phyloP scores from a whole-genome alignment of 2,888 invertebrate genomes.

The Andricus quercusramuli region DNA sequence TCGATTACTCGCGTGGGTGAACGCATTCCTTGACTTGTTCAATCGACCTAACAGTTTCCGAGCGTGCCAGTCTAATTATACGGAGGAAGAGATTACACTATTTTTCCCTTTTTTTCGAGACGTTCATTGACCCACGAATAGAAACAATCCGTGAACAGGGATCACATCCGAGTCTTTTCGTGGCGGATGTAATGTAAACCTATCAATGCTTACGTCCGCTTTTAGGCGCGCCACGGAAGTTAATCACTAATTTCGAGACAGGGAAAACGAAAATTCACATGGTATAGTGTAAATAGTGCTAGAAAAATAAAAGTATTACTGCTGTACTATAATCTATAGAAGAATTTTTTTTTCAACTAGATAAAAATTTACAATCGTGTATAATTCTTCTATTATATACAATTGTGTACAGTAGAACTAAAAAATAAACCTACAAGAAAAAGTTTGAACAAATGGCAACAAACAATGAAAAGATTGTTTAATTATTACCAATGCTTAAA shows the following conservation, averaged over 20 bases:
- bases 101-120: slow-evolving; percentile 9
- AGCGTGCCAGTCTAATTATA: slow-evolving; percentile 37
- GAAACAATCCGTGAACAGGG: slow-evolving; percentile 37
- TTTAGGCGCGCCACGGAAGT: slow-evolving; percentile 16
- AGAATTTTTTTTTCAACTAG: too few species aligned
- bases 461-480: too few species aligned
- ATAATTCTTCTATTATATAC: too few species aligned
- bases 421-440: too few species aligned
- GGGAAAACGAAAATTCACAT: not conserved
- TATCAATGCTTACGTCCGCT: slow-evolving; percentile 6
- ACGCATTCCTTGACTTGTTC: slow-evolving; percentile 32
- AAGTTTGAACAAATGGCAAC: too few species aligned
- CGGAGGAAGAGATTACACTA: slow-evolving; percentile 32
- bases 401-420: too few species aligned
- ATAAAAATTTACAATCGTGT: too few species aligned
- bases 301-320: too few species aligned
- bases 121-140: slow-evolving; percentile 31
- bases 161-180: slow-evolving; percentile 24
- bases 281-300: too few species aligned
- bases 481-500: too few species aligned
- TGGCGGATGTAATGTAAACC: slow-evolving; percentile 37
- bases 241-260: not conserved
- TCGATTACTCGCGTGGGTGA: slow-evolving; percentile 42
- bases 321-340: too few species aligned
- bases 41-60: slow-evolving; percentile 34